These are phyloP conservation scores for Alloscopus bannaensis DNA, from an alignment of 2,888 invertebrate species.

Conservation along the genomic window DNA sequence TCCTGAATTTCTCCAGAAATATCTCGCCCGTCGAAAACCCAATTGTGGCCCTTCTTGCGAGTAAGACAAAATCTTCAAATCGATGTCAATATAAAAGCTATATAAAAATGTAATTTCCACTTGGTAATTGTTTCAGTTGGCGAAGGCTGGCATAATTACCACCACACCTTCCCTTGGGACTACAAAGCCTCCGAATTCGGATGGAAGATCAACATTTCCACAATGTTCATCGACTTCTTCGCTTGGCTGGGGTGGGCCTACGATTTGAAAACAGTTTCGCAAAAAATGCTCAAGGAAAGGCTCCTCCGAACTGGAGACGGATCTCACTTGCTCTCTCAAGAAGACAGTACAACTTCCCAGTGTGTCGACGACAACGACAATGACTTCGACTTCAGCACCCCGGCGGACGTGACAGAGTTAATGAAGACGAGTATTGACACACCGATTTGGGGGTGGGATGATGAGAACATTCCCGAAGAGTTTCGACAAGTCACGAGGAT, in stretches of 20 bases:
- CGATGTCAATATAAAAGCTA: neutral
- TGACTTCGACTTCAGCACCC: slow-evolving; percentile 29
- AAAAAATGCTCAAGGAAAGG: neutral
- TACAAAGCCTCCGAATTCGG: neutral
- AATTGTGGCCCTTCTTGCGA: slow-evolving; percentile 1
- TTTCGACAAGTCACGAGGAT: slow-evolving; percentile 40
- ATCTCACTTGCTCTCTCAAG: no score
- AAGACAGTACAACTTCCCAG: no score
- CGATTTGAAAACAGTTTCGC: slow-evolving; percentile 11
- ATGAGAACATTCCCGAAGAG: slow-evolving; percentile 53
- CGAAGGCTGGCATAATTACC: no score
- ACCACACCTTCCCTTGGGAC: no score
- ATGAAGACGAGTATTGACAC: slow-evolving; percentile 47
- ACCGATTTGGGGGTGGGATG: slow-evolving; percentile 66
- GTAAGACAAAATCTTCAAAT: slow-evolving; percentile 14
- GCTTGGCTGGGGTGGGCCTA: slow-evolving; percentile 13
- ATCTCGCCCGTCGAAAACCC: slow-evolving; percentile 20
- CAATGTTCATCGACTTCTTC: neutral
- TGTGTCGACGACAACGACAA: no score
- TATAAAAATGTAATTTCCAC: neutral
- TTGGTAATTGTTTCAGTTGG: no score
- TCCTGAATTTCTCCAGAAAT: no score
- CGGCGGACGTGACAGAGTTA: slow-evolving; percentile 22
- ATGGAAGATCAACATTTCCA: neutral
- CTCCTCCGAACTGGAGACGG: slow-evolving; percentile 73